A percentile compares a stretch with the other conserved stretches of the same genome.
phyloP scores from a whole-genome alignment of 2,797 vertebrate species.

The Rhabdomys pumilio region DNA sequence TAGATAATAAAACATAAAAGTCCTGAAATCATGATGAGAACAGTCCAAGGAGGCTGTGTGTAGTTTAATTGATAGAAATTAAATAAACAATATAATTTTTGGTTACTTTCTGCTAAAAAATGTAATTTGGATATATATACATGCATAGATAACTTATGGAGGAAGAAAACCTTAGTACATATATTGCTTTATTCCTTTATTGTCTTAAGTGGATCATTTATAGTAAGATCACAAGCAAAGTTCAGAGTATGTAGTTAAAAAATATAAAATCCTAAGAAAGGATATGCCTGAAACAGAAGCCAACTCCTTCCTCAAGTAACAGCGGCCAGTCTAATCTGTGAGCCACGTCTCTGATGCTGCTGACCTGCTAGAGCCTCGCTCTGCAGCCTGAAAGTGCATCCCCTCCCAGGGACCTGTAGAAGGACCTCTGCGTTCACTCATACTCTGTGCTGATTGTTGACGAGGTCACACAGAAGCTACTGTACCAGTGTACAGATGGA shows the following conservation, averaged over 20 bases:
- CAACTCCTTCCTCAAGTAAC: background rate
- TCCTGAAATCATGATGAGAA: background rate
- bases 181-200: conserved; percentile 28
- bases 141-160: background rate
- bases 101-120: conserved; percentile 10
- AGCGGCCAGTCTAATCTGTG: background rate
- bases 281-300: background rate
- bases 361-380: background rate
- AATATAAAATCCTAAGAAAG: background rate
- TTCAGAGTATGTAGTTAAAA: background rate
- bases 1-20: conserved; percentile 5
- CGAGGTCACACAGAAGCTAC: background rate
- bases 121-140: background rate
- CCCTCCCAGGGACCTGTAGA: background rate
- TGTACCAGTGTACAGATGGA: background rate
- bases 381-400: background rate
- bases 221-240: background rate
- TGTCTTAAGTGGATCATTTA: conserved; percentile 15
- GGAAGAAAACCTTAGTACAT: background rate
- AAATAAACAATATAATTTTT: conserved; percentile 7
- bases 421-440: background rate
- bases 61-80: background rate
- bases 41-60: background rate
- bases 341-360: background rate
- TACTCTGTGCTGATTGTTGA: background rate